Evolutionary conservation across 2,797 vertebrate genomes (phyloP).

Genomic region (Enteromius trimaculatus): DNA sequence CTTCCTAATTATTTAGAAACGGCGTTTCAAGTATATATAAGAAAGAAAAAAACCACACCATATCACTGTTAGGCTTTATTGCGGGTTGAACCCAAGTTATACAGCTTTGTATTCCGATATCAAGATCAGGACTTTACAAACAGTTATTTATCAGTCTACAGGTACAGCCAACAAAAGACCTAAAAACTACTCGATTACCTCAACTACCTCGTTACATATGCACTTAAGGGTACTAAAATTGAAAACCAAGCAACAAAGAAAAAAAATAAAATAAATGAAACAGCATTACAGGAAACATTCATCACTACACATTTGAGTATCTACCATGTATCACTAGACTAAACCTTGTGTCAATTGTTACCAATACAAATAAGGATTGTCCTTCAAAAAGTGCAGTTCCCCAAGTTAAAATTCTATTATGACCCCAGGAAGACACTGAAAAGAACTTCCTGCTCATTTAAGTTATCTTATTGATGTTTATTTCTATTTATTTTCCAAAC

Average conservation of each 20-base stretch:
- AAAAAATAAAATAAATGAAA: slow-evolving; percentile 57
- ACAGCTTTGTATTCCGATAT: slow-evolving; percentile 83
- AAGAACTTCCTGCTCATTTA: slow-evolving; percentile 73
- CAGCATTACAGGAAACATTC: slow-evolving; percentile 84
- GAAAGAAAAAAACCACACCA: neutral
- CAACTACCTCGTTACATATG: slow-evolving; percentile 76
- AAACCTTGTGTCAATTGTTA: slow-evolving; percentile 78
- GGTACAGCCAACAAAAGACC: slow-evolving; percentile 85
- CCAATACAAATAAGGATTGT: slow-evolving; percentile 86
- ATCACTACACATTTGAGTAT: slow-evolving; percentile 82
- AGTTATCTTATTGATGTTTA: slow-evolving; percentile 76
- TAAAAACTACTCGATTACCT: slow-evolving; percentile 77
- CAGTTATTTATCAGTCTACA: slow-evolving; percentile 82
- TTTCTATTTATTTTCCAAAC: slow-evolving; percentile 73
- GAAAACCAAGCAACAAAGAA: slow-evolving; percentile 81
- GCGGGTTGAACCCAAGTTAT: slow-evolving; percentile 86
- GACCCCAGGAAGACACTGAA: slow-evolving; percentile 80
- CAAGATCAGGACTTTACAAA: slow-evolving; percentile 82
- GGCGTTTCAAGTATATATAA: neutral
- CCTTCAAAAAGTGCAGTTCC: slow-evolving; percentile 87
- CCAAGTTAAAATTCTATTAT: slow-evolving; percentile 80
- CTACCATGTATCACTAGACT: slow-evolving; percentile 79
- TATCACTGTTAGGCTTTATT: slow-evolving; percentile 83
- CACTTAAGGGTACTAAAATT: slow-evolving; percentile 83
- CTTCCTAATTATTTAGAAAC: neutral